Evolutionary conservation across 2,797 vertebrate genomes (phyloP).

Genomic region (Prionace glauca): DNA sequence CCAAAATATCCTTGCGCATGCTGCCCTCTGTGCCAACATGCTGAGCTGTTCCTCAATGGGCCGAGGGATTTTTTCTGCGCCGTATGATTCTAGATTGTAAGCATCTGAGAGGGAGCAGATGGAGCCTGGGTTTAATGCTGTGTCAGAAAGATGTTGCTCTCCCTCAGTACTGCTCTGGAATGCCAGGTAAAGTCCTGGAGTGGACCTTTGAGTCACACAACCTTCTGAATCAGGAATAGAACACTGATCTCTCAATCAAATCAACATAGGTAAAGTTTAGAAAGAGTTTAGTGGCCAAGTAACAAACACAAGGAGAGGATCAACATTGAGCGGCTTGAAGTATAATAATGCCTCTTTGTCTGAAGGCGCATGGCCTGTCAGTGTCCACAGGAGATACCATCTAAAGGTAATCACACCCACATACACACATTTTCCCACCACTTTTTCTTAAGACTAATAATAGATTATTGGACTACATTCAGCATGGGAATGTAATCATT

Average conservation of each 20-base stretch:
- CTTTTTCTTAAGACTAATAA: not conserved
- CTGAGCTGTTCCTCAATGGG: no score
- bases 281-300: not conserved
- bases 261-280: not conserved
- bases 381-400: not conserved
- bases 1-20: no score
- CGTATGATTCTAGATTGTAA: no score
- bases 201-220: not conserved
- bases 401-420: slow-evolving; percentile 13
- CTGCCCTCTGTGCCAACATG: no score
- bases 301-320: not conserved
- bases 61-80: no score
- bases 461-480: slow-evolving; percentile 14
- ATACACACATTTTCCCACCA: slow-evolving; percentile 27
- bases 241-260: no score
- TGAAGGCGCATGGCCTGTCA: not conserved
- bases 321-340: no score
- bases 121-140: not conserved
- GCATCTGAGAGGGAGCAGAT: not conserved
- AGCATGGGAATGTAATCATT: not conserved
- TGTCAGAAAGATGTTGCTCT: not conserved
- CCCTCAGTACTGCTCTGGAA: no score
- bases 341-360: not conserved
- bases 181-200: not conserved
- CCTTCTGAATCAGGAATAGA: not conserved